Evolutionary conservation across 2,797 vertebrate species (phyloP).

Genomic region (Tiaroga cobitis): DNA sequence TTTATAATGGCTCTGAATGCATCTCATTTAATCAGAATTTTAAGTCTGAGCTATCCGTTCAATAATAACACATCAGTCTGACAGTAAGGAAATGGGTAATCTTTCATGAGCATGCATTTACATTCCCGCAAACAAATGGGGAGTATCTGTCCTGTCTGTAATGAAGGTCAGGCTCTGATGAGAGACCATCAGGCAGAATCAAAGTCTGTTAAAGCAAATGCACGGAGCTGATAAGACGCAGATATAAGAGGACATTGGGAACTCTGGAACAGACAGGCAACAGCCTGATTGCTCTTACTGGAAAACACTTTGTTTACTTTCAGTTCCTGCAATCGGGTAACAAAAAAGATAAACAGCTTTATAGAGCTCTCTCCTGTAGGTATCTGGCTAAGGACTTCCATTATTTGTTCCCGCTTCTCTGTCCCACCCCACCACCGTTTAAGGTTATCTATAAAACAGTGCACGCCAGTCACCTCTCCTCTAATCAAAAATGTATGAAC

Average conservation of each 20-base stretch:
- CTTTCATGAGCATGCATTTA: constrained; percentile 35
- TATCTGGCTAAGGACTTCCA: constrained; percentile 37
- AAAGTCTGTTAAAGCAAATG: constrained; percentile 48
- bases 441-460: constrained; percentile 52
- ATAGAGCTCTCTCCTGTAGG: constrained; percentile 40
- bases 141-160: constrained; percentile 44
- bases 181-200: constrained; percentile 49
- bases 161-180: constrained; percentile 57
- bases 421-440: not conserved
- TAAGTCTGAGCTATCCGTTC: not conserved
- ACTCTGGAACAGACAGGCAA: constrained; percentile 50
- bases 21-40: not conserved
- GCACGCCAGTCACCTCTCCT: constrained; percentile 39
- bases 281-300: constrained; percentile 52
- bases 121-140: constrained; percentile 32
- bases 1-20: not conserved
- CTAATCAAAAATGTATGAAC: constrained; percentile 58
- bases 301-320: constrained; percentile 51
- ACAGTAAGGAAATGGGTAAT: constrained; percentile 12
- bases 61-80: not conserved
- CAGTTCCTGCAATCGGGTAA: constrained; percentile 45
- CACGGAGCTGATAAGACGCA: constrained; percentile 31
- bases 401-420: constrained; percentile 8
- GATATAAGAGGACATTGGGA: constrained; percentile 35
- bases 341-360: constrained; percentile 54